Conservation (phyloP, 2,888 invertebrate species). For the Philhelius pedissequus region DNA sequence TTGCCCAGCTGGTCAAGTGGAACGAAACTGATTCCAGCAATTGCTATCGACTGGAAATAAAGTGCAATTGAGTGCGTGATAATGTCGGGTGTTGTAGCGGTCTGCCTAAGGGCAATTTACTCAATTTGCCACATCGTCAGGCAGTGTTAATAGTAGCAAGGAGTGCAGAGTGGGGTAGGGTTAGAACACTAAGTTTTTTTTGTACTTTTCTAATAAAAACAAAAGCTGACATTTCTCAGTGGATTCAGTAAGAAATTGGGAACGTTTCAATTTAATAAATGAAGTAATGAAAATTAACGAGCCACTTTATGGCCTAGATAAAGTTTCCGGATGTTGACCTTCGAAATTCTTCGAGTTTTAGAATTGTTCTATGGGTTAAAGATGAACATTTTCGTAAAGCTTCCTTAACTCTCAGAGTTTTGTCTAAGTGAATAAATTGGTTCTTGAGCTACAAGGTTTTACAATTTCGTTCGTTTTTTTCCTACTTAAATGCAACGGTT, state of each 20-base stretch:
- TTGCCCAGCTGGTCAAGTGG: constrained; percentile 77
- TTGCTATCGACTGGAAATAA: constrained; percentile 76
- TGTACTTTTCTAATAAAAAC: constrained; percentile 28
- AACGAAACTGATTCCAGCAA: constrained; percentile 75
- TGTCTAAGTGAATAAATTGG: too few species aligned
- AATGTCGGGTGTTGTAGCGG: not conserved
- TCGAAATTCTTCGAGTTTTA: too few species aligned
- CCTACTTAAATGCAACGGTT: too few species aligned
- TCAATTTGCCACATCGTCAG: constrained; percentile 15
- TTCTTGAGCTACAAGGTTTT: too few species aligned
- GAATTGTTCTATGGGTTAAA: too few species aligned
- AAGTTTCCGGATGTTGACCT: too few species aligned
- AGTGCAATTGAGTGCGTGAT: constrained; percentile 72
- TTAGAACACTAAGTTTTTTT: constrained; percentile 10
- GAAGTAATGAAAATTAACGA: not conserved
- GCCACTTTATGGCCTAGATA: too few species aligned
- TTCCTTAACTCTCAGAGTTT: too few species aligned
- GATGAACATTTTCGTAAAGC: too few species aligned
- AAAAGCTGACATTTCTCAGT: not conserved
- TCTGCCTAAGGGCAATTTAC: not conserved
- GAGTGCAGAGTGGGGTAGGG: not conserved
- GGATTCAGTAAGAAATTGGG: not conserved
- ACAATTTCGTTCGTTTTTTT: too few species aligned
- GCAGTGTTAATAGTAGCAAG: not conserved
- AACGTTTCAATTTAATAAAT: not conserved